Conservation (phyloP, 2,797 vertebrate genomes). For the Heterohyrax brucei region DNA sequence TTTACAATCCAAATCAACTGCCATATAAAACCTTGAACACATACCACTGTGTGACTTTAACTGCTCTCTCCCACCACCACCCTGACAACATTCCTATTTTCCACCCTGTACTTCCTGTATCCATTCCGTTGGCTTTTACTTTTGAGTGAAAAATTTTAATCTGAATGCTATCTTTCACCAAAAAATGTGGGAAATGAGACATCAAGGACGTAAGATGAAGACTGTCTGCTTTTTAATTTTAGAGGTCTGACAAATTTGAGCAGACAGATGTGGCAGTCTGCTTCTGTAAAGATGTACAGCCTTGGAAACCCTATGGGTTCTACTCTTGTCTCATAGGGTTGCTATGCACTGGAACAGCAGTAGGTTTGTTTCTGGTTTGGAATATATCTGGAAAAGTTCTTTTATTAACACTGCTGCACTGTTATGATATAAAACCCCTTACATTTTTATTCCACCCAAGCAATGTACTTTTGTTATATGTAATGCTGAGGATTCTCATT, state of each 20-base stretch:
- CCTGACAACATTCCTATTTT: too few relatives aligned
- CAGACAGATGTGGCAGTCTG: too few relatives aligned
- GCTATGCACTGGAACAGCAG: too few relatives aligned
- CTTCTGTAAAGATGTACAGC: too few relatives aligned
- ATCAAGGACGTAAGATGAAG: constrained; percentile 35
- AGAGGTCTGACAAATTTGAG: not conserved
- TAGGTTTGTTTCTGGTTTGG: too few relatives aligned
- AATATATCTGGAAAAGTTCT: constrained; percentile 62
- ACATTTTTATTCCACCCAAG: constrained; percentile 50
- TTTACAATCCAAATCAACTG: too few relatives aligned
- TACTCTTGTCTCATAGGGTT: too few relatives aligned
- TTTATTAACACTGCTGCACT: constrained; percentile 63
- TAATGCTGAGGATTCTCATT: constrained; percentile 62
- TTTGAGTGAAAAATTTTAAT: constrained; percentile 56
- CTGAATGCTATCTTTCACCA: constrained; percentile 47
- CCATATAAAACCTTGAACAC: too few relatives aligned
- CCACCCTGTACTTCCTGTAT: too few relatives aligned
- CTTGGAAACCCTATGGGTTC: too few relatives aligned
- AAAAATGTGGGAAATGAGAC: constrained; percentile 26
- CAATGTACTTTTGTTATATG: constrained; percentile 33
- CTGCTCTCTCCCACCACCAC: too few relatives aligned
- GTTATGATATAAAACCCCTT: constrained; percentile 17
- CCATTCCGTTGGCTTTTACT: not conserved
- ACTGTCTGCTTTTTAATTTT: constrained; percentile 43
- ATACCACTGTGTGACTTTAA: too few relatives aligned